Percentiles rank a stretch among this genome's conserved stretches.
phyloP scores from a whole-genome alignment of 2,797 vertebrate species.

The Ficedula albicollis region DNA sequence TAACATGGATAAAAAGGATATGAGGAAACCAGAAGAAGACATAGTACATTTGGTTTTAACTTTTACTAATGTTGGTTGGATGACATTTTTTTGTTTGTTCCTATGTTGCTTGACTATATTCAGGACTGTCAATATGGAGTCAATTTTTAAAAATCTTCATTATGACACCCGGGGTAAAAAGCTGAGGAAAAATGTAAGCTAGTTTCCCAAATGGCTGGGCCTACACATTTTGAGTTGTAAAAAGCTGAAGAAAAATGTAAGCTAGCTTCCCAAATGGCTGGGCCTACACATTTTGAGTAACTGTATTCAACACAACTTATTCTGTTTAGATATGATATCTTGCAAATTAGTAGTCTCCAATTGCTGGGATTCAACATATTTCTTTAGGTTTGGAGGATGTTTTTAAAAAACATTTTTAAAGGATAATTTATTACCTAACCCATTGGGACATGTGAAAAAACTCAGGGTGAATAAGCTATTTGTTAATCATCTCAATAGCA shows the following conservation, averaged over 20 bases:
- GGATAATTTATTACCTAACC: conserved; percentile 4
- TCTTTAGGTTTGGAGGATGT: not conserved
- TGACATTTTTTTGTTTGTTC: not conserved
- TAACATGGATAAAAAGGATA: not conserved
- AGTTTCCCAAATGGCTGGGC: not conserved
- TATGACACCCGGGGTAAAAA: not conserved
- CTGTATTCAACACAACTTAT: not conserved
- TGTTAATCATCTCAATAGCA: conserved; percentile 40
- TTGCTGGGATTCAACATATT: not conserved
- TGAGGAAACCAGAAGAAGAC: not conserved
- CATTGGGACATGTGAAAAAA: not conserved
- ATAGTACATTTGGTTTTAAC: not conserved
- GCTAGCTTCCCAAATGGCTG: not conserved
- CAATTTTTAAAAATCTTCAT: not conserved
- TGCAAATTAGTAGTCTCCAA: not conserved
- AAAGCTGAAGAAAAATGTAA: not conserved
- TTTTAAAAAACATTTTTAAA: not conserved
- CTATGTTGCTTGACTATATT: not conserved
- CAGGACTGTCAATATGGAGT: not conserved
- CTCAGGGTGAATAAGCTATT: not conserved
- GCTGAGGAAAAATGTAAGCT: not conserved
- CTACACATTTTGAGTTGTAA: not conserved
- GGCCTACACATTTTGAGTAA: not conserved
- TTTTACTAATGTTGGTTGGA: not conserved
- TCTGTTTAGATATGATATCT: not conserved